These are phyloP conservation scores for Sciurus vulgaris DNA, from an alignment of 2,797 vertebrate genomes.

Conservation along the genomic window DNA sequence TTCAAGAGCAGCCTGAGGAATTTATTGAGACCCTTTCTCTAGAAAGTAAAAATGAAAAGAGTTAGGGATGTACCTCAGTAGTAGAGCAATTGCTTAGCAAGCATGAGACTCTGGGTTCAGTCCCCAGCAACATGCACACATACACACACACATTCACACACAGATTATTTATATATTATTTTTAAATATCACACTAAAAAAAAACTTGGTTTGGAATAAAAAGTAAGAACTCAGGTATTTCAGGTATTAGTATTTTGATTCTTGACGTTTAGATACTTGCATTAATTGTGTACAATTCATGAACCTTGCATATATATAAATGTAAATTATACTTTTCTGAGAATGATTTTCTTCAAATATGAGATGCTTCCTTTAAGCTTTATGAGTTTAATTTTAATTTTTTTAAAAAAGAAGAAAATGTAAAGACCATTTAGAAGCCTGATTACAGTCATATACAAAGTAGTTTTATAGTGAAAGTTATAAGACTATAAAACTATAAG, in stretches of 20 bases:
- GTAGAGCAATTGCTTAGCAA: neutral
- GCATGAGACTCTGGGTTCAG: neutral
- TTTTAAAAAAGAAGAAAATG: neutral
- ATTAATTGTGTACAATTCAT: neutral
- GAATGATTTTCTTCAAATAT: constrained; percentile 45
- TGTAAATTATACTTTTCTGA: constrained; percentile 26
- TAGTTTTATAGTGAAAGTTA: neutral
- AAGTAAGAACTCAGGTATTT: neutral
- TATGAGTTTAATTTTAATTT: constrained; percentile 16
- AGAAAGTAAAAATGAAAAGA: neutral
- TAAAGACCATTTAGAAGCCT: neutral
- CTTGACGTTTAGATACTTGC: constrained; percentile 36
- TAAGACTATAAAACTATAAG: too few species aligned
- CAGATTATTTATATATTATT: neutral
- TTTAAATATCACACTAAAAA: constrained; percentile 33
- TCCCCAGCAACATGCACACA: neutral
- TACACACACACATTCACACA: too few species aligned
- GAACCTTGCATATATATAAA: constrained; percentile 11
- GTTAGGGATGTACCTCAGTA: neutral
- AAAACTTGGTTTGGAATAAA: constrained; percentile 27
- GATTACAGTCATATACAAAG: neutral
- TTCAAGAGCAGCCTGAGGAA: neutral
- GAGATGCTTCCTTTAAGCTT: constrained; percentile 16
- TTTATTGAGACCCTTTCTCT: neutral
- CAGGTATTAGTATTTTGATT: neutral